Base-by-base conservation (phyloP, 2,113 vertebrate species). In the Hippocampus barbouri region DNA sequence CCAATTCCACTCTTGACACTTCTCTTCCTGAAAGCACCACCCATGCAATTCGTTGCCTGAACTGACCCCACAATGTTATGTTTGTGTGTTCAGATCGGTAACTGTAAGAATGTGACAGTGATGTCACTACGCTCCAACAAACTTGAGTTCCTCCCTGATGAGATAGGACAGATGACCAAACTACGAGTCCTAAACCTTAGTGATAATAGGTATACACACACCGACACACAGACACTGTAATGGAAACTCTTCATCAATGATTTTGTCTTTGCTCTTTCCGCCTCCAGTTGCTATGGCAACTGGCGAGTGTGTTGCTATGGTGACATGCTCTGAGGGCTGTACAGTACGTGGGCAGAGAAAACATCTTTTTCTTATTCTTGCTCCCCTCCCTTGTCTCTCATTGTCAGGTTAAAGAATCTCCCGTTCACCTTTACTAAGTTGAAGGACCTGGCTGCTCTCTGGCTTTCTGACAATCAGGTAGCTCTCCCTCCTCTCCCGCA, bases 381-480 rank as follows among this genome's bases (percentile, higher is more conserved):
- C 45, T 71, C n/a, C 45, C 27, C 49, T 67, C 41, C 20, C 60
- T 25, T 72, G 20, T 61, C 18, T 78, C 70, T 78, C 60, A 70
- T 71, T 81, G 65, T 43, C 91, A 99, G 97, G 69, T 92, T 99
- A 91, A 99, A 96, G 93, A 98, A 98, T 89, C 93, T 99, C 64
- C 97, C 97, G 4, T 98, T 98, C 91, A 98, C 95, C 76, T 99
- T 99, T 69, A 97, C 97, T 6, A 99, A 98, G 82, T 95, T 99
- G 76, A 98, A 98, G 83, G 97, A 99, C 80, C 94, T 99, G 79
- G 97, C 97, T 84, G 97, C 97, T 89, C 84, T 99, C 75, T 99
- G 97, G 97, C 96, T 99, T 72, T 99, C 97, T 88, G 97, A 99
- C 94, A 99, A 99, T 94, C 97, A 99, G 96, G 97, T 99, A 93